Percentiles rank a stretch among this genome's conserved stretches.
phyloP scores from a whole-genome alignment of 2,888 invertebrate genomes.

The Philereme transversata region DNA sequence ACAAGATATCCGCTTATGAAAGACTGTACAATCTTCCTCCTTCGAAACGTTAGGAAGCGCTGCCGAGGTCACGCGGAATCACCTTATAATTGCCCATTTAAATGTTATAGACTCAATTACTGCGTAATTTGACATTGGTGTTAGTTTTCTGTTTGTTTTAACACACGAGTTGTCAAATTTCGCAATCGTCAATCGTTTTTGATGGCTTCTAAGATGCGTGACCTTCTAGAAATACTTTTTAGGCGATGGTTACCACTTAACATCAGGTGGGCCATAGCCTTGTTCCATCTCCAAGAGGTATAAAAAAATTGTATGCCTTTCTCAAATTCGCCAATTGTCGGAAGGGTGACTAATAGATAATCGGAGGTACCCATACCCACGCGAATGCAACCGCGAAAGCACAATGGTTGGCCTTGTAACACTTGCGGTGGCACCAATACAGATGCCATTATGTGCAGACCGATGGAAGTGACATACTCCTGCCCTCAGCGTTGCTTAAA shows the following conservation, averaged over 20 bases:
- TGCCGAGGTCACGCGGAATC: constrained; percentile 1
- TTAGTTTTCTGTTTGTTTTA: neutral
- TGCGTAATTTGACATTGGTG: neutral
- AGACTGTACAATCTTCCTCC: neutral
- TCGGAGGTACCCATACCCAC: neutral
- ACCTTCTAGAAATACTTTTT: too few relatives aligned
- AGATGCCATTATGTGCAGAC: constrained; percentile 6
- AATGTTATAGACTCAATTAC: neutral
- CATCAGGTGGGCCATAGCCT: too few relatives aligned
- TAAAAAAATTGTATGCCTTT: neutral
- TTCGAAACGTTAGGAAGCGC: constrained; percentile 1
- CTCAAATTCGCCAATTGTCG: neutral
- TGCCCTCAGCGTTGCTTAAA: too few relatives aligned
- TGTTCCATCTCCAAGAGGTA: too few relatives aligned
- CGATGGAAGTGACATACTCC: constrained; percentile 4
- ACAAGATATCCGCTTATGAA: constrained; percentile 1
- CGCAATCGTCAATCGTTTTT: neutral
- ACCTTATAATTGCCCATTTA: neutral
- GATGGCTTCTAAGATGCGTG: too few relatives aligned
- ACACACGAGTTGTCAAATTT: neutral
- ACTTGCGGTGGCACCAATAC: constrained; percentile 23
- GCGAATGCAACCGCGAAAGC: constrained; percentile 17
- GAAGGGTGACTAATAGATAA: constrained; percentile 3
- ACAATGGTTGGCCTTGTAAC: constrained; percentile 33
- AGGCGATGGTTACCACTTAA: too few relatives aligned